Evolutionary conservation across 2,888 invertebrate species (phyloP).

Genomic region (Caenorhabditis parvicauda): DNA sequence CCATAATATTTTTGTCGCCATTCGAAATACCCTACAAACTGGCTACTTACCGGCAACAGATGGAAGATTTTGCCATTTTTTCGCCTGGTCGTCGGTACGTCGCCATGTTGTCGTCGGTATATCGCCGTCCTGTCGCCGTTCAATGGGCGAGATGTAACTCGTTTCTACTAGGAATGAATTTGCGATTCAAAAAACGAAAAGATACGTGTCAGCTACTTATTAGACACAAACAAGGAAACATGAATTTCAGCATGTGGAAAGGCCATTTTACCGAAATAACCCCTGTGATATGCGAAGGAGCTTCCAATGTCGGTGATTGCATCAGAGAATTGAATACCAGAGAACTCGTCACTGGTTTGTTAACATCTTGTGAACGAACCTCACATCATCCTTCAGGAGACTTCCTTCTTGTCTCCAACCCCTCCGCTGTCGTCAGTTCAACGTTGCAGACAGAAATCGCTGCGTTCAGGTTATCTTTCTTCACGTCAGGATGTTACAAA

Average conservation of each 20-base stretch:
- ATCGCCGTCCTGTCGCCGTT: too few relatives aligned
- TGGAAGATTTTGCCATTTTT: too few relatives aligned
- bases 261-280: conserved; percentile 18
- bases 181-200: too few relatives aligned
- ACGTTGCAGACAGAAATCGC: conserved; percentile 32
- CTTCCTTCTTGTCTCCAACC: conserved; percentile 49
- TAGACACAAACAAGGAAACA: background rate
- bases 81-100: too few relatives aligned
- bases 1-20: too few relatives aligned
- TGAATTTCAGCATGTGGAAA: conserved; percentile 22
- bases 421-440: conserved; percentile 36
- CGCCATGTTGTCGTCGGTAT: too few relatives aligned
- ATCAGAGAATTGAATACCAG: conserved; percentile 45
- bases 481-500: too few relatives aligned
- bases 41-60: too few relatives aligned
- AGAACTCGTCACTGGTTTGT: conserved; percentile 29
- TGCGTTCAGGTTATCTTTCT: conserved; percentile 37
- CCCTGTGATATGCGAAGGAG: conserved; percentile 19
- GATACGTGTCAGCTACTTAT: background rate
- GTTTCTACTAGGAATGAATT: too few relatives aligned
- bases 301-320: conserved; percentile 45
- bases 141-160: too few relatives aligned
- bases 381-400: conserved; percentile 29
- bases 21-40: too few relatives aligned
- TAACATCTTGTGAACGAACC: background rate